These are phyloP conservation scores for Hyles lineata DNA, from an alignment of 2,888 invertebrate species.

Conservation along the genomic window DNA sequence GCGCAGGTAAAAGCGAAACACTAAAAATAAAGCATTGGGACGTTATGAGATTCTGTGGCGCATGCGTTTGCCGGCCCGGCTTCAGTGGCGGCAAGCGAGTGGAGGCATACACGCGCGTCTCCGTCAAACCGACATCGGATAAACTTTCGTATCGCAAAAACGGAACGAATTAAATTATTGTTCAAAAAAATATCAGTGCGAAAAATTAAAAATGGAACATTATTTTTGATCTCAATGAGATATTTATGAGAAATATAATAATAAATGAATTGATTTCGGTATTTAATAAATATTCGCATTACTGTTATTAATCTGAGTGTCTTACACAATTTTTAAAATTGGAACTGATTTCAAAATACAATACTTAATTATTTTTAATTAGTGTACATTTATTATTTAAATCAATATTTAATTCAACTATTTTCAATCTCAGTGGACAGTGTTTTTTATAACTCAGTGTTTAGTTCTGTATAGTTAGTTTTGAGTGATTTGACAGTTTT, in stretches of 20 bases:
- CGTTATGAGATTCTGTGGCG: constrained; percentile 39
- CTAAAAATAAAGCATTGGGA: constrained; percentile 52
- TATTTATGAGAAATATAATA: constrained; percentile 5
- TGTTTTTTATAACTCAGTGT: background rate
- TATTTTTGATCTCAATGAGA: background rate
- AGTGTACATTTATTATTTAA: background rate
- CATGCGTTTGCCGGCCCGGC: constrained; percentile 47
- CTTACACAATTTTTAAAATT: background rate
- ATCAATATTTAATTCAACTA: background rate
- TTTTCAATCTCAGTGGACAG: background rate
- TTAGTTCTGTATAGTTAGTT: background rate
- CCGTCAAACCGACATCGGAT: constrained; percentile 27
- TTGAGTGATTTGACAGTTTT: background rate
- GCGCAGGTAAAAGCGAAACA: constrained; percentile 48
- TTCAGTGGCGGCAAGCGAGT: constrained; percentile 54
- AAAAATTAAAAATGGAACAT: background rate
- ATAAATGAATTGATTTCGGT: background rate
- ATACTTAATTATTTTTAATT: background rate
- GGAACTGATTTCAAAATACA: background rate
- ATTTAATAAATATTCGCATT: background rate
- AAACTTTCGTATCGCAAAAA: constrained; percentile 28
- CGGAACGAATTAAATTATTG: background rate
- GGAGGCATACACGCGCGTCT: constrained; percentile 47
- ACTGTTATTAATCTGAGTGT: background rate
- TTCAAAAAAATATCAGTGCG: background rate